Conservation (phyloP, 2,888 invertebrate genomes). For the Isotomurus palustris region DNA sequence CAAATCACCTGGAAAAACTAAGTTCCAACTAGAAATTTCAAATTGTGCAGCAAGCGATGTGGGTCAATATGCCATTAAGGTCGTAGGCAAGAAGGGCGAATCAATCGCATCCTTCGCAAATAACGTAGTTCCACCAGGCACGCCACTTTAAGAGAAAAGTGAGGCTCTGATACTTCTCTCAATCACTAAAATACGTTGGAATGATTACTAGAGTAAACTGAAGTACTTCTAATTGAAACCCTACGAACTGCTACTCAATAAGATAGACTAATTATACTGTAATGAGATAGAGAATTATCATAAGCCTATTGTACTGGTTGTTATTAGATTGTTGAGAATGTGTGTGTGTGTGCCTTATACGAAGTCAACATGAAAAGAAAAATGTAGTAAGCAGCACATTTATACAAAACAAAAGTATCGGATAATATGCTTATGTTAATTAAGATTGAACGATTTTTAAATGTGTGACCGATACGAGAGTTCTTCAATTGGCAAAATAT, state of each 20-base stretch:
- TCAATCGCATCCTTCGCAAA: conserved; percentile 78
- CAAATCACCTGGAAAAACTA: conserved; percentile 73
- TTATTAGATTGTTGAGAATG: not conserved
- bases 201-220: not conserved
- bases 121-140: conserved; percentile 59
- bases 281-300: no score
- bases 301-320: not conserved
- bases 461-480: no score
- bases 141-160: conserved; percentile 34
- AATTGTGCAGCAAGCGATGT: conserved; percentile 70
- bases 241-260: not conserved
- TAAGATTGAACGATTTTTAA: no score
- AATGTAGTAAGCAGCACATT: conserved; percentile 4
- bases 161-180: not conserved
- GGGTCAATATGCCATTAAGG: conserved; percentile 82
- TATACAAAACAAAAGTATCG: conserved; percentile 7
- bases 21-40: conserved; percentile 72
- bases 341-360: not conserved
- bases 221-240: not conserved
- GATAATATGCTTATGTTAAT: conserved; percentile 11
- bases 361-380: not conserved
- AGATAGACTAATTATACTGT: not conserved
- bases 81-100: conserved; percentile 80
- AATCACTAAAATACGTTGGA: not conserved
- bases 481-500: no score